Conservation (phyloP, 2,888 invertebrate genomes). For the Philhelius pedissequus region DNA sequence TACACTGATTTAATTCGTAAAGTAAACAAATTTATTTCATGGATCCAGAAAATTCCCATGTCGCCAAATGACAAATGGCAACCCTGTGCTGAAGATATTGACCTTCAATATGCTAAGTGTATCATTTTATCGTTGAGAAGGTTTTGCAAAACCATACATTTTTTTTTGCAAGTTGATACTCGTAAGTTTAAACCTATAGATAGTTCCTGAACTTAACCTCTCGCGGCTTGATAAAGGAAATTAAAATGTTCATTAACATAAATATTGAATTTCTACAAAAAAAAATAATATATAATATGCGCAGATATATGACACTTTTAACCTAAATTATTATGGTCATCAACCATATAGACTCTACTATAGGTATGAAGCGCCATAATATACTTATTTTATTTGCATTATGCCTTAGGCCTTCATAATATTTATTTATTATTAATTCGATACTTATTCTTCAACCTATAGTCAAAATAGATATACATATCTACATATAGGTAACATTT, state of each 20-base stretch:
- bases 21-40: too few relatives aligned
- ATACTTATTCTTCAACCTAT: not conserved
- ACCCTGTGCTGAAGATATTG: not conserved
- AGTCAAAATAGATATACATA: not conserved
- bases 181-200: not conserved
- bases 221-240: not conserved
- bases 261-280: not conserved
- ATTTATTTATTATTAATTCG: constrained; percentile 1
- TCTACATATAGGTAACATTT: not conserved
- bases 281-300: not conserved
- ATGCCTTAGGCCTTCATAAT: not conserved
- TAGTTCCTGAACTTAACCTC: not conserved
- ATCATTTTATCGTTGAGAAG: not conserved
- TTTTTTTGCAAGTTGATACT: too few relatives aligned
- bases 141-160: not conserved
- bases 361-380: not conserved
- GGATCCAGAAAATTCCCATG: too few relatives aligned
- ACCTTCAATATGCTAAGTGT: not conserved
- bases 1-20: too few relatives aligned
- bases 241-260: not conserved
- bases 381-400: not conserved
- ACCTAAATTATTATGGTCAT: not conserved
- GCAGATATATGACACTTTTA: constrained; percentile 11
- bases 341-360: not conserved
- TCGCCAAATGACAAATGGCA: too few relatives aligned